A percentile compares a stretch with the other conserved stretches of the same genome.
These are phyloP conservation scores for Dryobotodes eremita DNA, from an alignment of 2,888 invertebrate genomes.

Conservation along the genomic window DNA sequence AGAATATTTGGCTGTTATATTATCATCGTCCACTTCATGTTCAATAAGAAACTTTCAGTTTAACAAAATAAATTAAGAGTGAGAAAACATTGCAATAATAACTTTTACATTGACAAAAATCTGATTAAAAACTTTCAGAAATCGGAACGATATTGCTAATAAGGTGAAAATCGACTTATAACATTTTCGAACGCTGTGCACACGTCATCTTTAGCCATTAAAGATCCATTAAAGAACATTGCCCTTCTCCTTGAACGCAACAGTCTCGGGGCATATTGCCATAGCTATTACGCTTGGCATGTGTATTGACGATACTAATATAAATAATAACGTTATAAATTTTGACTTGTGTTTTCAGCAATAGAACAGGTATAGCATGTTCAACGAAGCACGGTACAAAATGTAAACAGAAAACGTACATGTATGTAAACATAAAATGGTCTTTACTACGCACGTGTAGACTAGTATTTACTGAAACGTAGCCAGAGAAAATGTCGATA, in stretches of 20 bases:
- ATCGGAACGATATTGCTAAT: background rate
- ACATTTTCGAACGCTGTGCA: constrained; percentile 9
- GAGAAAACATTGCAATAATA: too few species aligned
- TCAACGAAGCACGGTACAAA: background rate
- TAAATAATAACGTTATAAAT: background rate
- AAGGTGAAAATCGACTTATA: background rate
- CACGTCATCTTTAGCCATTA: constrained; percentile 24
- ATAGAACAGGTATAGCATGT: background rate
- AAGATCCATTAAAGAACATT: constrained; percentile 47
- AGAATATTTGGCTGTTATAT: background rate
- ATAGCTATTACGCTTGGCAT: constrained; percentile 30
- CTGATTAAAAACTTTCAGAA: background rate
- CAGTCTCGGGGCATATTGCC: constrained; percentile 30
- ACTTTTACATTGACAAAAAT: background rate
- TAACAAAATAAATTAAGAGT: too few species aligned
- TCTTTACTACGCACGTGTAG: background rate
- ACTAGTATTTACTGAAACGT: background rate
- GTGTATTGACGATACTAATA: constrained; percentile 3
- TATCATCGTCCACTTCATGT: background rate
- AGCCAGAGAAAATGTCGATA: background rate
- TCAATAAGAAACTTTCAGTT: background rate
- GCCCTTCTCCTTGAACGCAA: constrained; percentile 33
- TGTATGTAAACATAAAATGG: background rate
- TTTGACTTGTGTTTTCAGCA: too few species aligned
- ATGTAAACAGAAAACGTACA: background rate